A percentile compares a stretch with the other conserved stretches of the same genome.
These are phyloP conservation scores for Oceanodroma tethys DNA, from an alignment of 2,113 vertebrate species.

Conservation along the genomic window DNA sequence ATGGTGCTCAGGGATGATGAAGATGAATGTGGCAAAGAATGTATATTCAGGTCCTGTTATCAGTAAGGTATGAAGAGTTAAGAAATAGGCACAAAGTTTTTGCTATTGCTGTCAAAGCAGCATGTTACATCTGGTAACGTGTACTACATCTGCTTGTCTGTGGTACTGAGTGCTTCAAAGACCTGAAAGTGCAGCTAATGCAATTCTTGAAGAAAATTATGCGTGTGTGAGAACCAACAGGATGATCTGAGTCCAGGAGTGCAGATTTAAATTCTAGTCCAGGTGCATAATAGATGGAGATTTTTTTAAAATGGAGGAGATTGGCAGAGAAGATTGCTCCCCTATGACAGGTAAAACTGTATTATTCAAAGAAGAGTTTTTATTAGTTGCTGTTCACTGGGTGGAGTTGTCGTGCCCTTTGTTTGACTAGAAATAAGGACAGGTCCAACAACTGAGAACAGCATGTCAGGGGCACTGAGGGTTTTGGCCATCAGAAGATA, in stretches of 20 bases:
- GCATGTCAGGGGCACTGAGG: background rate
- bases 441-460: rapidly evolving
- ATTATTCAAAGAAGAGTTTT: background rate
- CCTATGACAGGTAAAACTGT: background rate
- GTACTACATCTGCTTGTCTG: background rate
- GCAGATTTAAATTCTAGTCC: background rate
- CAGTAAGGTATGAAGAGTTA: background rate
- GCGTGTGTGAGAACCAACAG: background rate
- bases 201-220: background rate
- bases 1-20: background rate
- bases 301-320: background rate
- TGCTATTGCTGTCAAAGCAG: background rate
- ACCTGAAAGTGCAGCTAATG: background rate
- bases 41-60: background rate
- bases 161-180: background rate
- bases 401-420: background rate
- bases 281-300: rapidly evolving
- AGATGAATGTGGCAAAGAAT: background rate
- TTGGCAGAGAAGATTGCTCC: background rate
- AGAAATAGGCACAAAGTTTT: background rate
- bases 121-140: background rate
- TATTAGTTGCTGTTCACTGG: background rate
- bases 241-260: background rate
- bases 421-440: background rate
- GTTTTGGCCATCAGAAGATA: background rate